phyloP scores from a whole-genome alignment of 2,888 invertebrate species.

The Seira musarum region DNA sequence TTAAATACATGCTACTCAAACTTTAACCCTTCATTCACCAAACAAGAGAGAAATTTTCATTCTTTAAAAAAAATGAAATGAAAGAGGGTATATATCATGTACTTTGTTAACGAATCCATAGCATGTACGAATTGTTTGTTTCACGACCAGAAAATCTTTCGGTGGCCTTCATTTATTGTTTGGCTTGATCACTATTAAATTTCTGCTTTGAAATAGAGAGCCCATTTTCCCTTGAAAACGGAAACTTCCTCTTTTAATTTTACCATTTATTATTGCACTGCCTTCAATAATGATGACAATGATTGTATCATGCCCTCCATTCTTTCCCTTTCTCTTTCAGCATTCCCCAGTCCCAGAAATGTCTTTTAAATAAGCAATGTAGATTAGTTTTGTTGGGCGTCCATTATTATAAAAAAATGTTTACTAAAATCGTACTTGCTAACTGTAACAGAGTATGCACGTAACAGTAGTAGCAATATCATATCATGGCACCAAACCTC shows the following conservation, averaged over 20 bases:
- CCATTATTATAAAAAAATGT: too few species aligned
- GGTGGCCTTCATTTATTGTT: constrained; percentile 48
- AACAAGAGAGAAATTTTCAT: not conserved
- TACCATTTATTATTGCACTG: not conserved
- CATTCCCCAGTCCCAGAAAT: too few species aligned
- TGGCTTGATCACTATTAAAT: too few species aligned
- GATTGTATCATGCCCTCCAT: too few species aligned
- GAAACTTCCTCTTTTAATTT: not conserved
- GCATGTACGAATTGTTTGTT: constrained; percentile 1
- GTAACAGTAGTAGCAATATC: too few species aligned
- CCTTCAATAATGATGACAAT: not conserved
- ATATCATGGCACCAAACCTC: not conserved
- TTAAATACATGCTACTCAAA: constrained; percentile 17
- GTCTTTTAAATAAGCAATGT: too few species aligned
- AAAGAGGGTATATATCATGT: not conserved
- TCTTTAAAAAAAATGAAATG: not conserved
- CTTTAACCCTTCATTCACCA: constrained; percentile 32
- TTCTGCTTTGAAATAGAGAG: too few species aligned
- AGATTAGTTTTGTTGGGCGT: too few species aligned
- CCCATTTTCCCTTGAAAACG: too few species aligned
- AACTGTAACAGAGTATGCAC: too few species aligned
- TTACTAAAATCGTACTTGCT: too few species aligned
- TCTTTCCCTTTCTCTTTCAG: too few species aligned
- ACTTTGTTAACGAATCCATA: constrained; percentile 26
- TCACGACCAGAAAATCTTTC: not conserved